phyloP scores from a whole-genome alignment of 1,140 invertebrate species.

The Meloidogyne chitwoodi region DNA sequence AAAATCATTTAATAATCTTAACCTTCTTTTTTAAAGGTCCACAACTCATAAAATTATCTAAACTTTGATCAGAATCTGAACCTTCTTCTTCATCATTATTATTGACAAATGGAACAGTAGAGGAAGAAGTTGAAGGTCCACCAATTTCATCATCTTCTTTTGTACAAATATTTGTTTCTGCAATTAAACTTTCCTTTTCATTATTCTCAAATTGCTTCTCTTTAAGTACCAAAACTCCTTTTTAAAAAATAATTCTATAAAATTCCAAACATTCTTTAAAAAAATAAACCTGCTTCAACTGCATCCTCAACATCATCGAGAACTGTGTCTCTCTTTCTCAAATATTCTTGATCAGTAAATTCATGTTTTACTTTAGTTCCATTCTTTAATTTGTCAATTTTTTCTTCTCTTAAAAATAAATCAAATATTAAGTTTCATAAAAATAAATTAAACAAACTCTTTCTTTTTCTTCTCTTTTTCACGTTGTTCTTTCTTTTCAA shows the following conservation, averaged over 20 bases:
- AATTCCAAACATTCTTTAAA: neutral
- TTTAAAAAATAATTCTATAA: neutral
- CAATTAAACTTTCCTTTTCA: too few relatives aligned
- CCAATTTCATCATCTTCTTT: neutral
- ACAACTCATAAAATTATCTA: conserved; percentile 15
- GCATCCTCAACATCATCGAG: conserved; percentile 42
- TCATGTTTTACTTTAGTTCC: conserved; percentile 32
- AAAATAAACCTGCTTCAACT: conserved; percentile 34
- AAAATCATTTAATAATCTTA: neutral
- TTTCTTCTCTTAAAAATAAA: conserved; percentile 35
- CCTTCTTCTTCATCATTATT: neutral
- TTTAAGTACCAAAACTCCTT: conserved; percentile 7
- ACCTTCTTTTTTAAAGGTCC: conserved; percentile 8
- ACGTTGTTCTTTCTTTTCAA: conserved; percentile 36
- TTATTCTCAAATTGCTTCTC: too few relatives aligned
- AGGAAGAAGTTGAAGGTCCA: neutral
- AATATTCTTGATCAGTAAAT: conserved; percentile 42
- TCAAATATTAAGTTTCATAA: neutral
- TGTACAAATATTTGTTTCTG: too few relatives aligned
- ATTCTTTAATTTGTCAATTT: conserved; percentile 42
- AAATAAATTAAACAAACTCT: conserved; percentile 22
- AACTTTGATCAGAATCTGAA: conserved; percentile 16
- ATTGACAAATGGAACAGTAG: neutral
- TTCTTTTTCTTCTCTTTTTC: conserved; percentile 43
- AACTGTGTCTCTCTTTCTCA: conserved; percentile 37